phyloP scores from a whole-genome alignment of 2,797 vertebrate species.

The Pogoniulus pusillus region DNA sequence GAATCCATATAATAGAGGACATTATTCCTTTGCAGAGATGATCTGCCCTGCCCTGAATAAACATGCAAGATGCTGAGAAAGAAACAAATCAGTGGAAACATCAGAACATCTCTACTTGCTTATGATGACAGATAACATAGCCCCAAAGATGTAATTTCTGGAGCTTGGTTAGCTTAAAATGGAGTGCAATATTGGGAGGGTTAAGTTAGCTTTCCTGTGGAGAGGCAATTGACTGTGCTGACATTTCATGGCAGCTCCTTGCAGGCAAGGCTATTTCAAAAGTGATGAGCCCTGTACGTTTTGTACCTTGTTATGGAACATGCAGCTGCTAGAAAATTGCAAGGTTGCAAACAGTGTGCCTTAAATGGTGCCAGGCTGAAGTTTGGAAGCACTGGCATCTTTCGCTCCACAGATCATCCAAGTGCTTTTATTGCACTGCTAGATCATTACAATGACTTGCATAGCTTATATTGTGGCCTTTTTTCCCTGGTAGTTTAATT shows the following conservation, averaged over 20 bases:
- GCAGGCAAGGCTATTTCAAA: conserved; percentile 10
- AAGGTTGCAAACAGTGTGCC: conserved; percentile 35
- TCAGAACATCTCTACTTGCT: not conserved
- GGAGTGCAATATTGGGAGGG: not conserved
- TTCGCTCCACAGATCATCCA: not conserved
- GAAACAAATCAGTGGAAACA: not conserved
- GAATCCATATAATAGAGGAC: not conserved
- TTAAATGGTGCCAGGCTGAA: conserved; percentile 19
- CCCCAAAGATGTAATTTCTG: not conserved
- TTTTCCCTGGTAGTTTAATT: not conserved
- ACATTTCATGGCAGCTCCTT: conserved; percentile 6
- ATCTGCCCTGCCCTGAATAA: not conserved
- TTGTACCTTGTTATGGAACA: conserved; percentile 29
- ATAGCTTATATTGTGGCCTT: not conserved
- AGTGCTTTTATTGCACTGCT: conserved; percentile 11
- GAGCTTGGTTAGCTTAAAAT: not conserved
- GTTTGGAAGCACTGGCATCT: not conserved
- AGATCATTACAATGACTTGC: not conserved
- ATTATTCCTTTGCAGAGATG: not conserved
- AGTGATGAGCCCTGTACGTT: conserved; percentile 32
- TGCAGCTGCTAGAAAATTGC: conserved; percentile 41
- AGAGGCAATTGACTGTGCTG: conserved; percentile 28
- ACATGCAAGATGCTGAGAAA: not conserved
- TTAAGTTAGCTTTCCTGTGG: not conserved
- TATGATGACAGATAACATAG: not conserved